Percentiles rank a stretch among this genome's conserved stretches.
Conservation (phyloP, 2,888 invertebrate species). For the Agapetus fuscipes region DNA sequence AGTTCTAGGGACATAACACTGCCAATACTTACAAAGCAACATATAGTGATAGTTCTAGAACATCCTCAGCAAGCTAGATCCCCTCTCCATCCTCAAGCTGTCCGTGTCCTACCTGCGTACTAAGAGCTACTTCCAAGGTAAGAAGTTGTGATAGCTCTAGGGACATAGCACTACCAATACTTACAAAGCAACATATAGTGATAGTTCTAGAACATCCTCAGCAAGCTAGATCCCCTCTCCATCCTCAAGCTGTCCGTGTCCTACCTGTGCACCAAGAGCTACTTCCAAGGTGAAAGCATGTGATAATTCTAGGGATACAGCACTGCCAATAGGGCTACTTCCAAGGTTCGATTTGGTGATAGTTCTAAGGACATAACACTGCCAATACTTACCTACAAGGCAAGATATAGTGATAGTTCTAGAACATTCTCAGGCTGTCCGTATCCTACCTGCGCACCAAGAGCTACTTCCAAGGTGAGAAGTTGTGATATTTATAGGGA, state of each 20-base stretch:
- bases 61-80: slow-evolving; percentile 95
- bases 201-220: slow-evolving; percentile 95
- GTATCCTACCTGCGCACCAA: slow-evolving; percentile 98
- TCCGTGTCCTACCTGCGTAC: slow-evolving; percentile 98
- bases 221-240: slow-evolving; percentile 95
- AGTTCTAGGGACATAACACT: neutral
- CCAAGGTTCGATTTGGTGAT: no score
- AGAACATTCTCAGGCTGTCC: slow-evolving; percentile 92
- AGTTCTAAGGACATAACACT: slow-evolving; percentile 32
- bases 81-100: slow-evolving; percentile 92
- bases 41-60: slow-evolving; percentile 58
- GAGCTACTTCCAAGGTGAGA: slow-evolving; percentile 98
- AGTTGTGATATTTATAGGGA: neutral
- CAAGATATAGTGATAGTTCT: no score
- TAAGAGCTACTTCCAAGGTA: slow-evolving; percentile 99
- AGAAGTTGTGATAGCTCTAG: slow-evolving; percentile 26
- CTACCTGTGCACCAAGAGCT: slow-evolving; percentile 97
- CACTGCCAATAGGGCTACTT: neutral
- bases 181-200: no score
- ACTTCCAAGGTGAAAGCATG: slow-evolving; percentile 86
- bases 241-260: slow-evolving; percentile 96
- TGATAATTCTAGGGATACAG: neutral
- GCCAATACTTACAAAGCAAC: no score
- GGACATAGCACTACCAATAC: neutral
- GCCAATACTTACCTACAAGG: no score